Base-by-base conservation (phyloP, 1,140 invertebrate genomes). In the Archivesica marissinica region DNA sequence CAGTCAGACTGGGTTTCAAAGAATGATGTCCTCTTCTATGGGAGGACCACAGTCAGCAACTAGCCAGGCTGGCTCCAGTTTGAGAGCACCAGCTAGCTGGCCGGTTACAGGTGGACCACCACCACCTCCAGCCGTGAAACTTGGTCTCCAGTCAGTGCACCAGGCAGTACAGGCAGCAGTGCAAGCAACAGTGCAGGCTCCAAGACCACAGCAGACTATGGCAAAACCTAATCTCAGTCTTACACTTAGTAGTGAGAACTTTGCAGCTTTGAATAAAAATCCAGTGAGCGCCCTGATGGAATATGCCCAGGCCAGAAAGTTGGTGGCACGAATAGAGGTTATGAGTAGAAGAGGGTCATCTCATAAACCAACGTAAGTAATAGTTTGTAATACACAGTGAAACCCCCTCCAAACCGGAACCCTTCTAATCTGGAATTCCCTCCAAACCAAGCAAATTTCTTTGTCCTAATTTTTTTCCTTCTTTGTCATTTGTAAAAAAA, bases 271-370 rank as follows among this genome's bases (percentile, higher is more conserved):
- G 15, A 94, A 94, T 86, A 94, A 94, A 88, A 94, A 94, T 87
- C 93, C 94, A 59, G 91, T 94, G n/a, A 94, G 94, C 90, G 94
- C 94, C 25, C 88, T 94, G 25, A 93, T 94, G 90, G 94, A 94
- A 84, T 94, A 94, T 90, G 94, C 93, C 11, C 94, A 94, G 88
- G 91, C 92, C 25, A 89, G 94, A 28, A 91, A 93, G 35, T 81
- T 92, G 59, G 86, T 89, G 35, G 92, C 93, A 13, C 88, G 90
- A 56, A 93, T 94, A 68, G 92, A 94, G 38, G 92, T 94, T 13
- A 81, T 94, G 0, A 89, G 89, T 33, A 91, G 91, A 66, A 88
- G 87, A 38, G 94, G 94, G 52, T 93, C 94, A 9, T 90, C 93
- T 30, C 94, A 94, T 75, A 91, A 92, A 86, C 94, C 93, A 79